Conservation (phyloP, 2,797 vertebrate species). For the Girardinus metallicus region DNA sequence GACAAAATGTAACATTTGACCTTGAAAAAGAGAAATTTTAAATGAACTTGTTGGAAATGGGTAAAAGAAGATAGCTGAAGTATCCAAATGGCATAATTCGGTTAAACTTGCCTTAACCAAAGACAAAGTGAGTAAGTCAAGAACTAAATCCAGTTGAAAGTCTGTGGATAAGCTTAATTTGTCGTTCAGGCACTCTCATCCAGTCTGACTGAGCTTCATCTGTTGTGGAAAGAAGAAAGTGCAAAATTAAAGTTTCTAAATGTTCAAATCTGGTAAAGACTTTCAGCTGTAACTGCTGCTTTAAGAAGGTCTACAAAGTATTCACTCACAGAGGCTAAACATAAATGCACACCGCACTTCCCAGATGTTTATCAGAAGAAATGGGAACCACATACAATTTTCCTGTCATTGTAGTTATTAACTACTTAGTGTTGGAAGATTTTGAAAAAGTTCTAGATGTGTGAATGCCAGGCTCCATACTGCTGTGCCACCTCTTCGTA, state of each 20-base stretch:
- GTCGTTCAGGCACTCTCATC: not conserved
- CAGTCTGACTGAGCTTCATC: not conserved
- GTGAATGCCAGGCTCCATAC: not conserved
- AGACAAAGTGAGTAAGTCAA: not conserved
- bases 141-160: too few species aligned
- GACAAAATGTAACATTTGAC: not conserved
- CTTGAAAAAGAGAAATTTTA: not conserved
- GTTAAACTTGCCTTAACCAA: not conserved
- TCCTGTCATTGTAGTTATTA: not conserved
- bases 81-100: not conserved
- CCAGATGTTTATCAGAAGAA: not conserved
- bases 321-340: not conserved
- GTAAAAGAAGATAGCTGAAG: not conserved
- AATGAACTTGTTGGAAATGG: not conserved
- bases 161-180: too few species aligned
- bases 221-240: not conserved
- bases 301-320: not conserved
- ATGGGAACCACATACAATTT: not conserved
- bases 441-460: not conserved
- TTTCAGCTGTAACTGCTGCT: not conserved
- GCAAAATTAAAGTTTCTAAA: not conserved
- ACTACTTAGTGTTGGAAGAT: not conserved
- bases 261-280: too few species aligned
- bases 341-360: not conserved
- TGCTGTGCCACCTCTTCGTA: not conserved